A percentile compares a stretch with the other conserved stretches of the same genome.
These are phyloP conservation scores for Dolichoris vasculosae DNA, from an alignment of 1,140 invertebrate genomes.

Conservation along the genomic window DNA sequence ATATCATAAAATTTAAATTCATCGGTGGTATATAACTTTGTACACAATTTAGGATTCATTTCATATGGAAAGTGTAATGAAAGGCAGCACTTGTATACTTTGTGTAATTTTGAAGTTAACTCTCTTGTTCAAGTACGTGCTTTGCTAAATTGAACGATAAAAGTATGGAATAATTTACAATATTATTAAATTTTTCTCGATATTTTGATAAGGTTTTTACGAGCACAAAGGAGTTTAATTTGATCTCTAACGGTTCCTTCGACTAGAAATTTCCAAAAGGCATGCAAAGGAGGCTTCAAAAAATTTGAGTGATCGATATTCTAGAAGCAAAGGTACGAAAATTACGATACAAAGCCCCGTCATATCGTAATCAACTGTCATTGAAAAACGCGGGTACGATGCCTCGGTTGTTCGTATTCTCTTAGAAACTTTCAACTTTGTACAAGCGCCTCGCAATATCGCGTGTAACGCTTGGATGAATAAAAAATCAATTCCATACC, in stretches of 20 bases:
- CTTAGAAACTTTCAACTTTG: background rate
- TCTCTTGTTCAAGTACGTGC: background rate
- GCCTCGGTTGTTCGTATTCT: background rate
- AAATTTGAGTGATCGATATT: background rate
- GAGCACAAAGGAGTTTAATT: background rate
- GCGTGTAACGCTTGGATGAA: background rate
- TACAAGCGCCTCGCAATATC: background rate
- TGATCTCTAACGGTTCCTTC: background rate
- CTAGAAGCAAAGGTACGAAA: background rate
- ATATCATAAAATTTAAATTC: background rate
- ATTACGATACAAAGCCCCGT: background rate
- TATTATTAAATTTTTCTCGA: background rate
- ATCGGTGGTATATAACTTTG: background rate
- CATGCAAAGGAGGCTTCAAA: background rate
- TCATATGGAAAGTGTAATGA: background rate
- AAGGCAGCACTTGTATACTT: background rate
- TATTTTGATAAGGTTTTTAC: background rate
- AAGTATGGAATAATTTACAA: background rate
- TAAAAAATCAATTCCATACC: conserved; percentile 7
- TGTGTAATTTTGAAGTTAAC: background rate
- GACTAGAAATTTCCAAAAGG: background rate
- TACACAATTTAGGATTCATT: background rate
- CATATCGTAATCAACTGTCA: background rate
- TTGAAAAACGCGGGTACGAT: background rate
- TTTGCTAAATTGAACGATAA: background rate